phyloP scores from a whole-genome alignment of 2,888 invertebrate species.

The Scaptomyza parva region DNA sequence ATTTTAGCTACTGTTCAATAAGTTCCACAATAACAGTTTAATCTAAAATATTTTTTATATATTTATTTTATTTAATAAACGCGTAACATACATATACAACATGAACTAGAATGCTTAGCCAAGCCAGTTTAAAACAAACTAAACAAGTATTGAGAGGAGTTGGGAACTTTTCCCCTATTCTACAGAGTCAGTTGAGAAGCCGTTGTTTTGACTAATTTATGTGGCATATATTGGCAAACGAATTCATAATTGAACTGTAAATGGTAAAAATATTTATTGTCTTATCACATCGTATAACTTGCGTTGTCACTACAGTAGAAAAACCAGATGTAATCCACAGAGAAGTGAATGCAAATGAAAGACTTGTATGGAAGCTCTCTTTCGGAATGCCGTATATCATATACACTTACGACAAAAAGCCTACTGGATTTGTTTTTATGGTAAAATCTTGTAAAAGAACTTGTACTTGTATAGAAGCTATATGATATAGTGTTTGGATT shows the following conservation, averaged over 20 bases:
- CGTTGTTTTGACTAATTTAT: conserved; percentile 62
- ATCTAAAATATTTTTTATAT: not conserved
- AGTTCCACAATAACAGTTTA: not conserved
- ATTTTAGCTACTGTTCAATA: not conserved
- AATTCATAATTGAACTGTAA: conserved; percentile 79
- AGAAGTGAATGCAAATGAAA: conserved; percentile 35
- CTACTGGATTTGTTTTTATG: no score
- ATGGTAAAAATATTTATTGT: conserved; percentile 83
- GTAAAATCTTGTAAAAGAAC: no score
- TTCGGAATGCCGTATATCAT: no score
- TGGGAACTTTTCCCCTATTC: not conserved
- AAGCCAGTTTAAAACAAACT: conserved; percentile 21
- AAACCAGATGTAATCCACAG: conserved; percentile 54
- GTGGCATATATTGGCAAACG: conserved; percentile 59
- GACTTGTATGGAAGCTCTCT: not conserved
- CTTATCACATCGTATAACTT: conserved; percentile 84
- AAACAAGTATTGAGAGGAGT: not conserved
- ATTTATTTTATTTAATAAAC: no score
- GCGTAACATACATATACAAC: conserved; percentile 16
- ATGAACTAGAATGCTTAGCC: conserved; percentile 27
- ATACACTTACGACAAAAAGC: no score
- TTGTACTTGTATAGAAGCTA: no score
- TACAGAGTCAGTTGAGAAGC: conserved; percentile 7
- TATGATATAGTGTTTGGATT: no score
- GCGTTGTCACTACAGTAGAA: conserved; percentile 79